Conservation (phyloP, 2,888 invertebrate species). For the Teleogryllus oceanicus region DNA sequence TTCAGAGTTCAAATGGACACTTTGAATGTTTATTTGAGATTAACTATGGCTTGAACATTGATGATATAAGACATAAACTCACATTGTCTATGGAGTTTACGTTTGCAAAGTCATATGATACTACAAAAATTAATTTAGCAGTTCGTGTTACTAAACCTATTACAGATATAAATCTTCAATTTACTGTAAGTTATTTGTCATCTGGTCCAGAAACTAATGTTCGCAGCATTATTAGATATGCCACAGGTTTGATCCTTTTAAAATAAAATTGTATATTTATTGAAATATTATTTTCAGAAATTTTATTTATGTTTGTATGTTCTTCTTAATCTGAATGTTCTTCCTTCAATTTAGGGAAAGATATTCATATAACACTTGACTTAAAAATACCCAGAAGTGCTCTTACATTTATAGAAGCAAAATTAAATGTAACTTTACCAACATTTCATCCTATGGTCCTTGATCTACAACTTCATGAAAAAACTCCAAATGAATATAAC, state of each 20-base stretch:
- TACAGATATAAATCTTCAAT: conserved; percentile 63
- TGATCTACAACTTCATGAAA: conserved; percentile 64
- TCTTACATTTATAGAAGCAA: conserved; percentile 64
- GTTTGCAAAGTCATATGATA: conserved; percentile 59
- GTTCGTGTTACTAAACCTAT: conserved; percentile 62
- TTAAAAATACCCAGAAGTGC: conserved; percentile 64
- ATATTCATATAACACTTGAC: conserved; percentile 56
- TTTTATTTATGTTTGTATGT: background rate
- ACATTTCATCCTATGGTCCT: conserved; percentile 67
- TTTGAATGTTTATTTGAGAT: conserved; percentile 68
- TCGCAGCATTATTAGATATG: conserved; percentile 54
- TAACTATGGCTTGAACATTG: conserved; percentile 60
- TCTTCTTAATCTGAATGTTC: background rate
- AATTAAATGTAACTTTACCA: conserved; percentile 70
- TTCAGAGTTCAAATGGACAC: conserved; percentile 66
- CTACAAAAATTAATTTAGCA: conserved; percentile 59
- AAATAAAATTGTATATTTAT: background rate
- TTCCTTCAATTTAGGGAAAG: conserved; percentile 47
- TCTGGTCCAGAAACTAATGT: conserved; percentile 56
- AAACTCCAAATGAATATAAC: conserved; percentile 63
- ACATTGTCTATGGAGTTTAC: conserved; percentile 58
- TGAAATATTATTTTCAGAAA: background rate
- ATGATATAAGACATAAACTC: conserved; percentile 59
- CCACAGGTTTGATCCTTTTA: conserved; percentile 48
- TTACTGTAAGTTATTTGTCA: conserved; percentile 54